Percentiles rank a stretch among this genome's conserved stretches.
phyloP scores from a whole-genome alignment of 2,888 invertebrate genomes.

The Thyatira batis region DNA sequence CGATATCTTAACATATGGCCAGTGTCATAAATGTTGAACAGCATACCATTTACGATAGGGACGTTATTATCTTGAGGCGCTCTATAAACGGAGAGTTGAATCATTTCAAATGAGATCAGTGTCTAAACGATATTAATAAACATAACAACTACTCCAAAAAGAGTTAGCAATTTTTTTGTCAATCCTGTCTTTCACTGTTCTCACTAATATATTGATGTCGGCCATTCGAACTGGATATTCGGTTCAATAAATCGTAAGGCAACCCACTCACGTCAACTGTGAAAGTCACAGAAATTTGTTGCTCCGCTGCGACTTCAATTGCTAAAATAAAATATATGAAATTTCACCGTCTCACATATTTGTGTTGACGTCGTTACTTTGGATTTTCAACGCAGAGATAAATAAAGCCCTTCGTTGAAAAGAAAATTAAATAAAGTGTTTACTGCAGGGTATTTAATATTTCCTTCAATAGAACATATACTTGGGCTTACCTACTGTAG shows the following conservation, averaged over 20 bases:
- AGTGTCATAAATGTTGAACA: constrained; percentile 25
- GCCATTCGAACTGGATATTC: background rate
- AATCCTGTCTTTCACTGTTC: background rate
- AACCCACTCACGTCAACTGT: constrained; percentile 2
- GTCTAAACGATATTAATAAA: constrained; percentile 20
- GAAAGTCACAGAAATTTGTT: constrained; percentile 3
- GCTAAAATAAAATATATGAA: background rate
- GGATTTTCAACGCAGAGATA: background rate
- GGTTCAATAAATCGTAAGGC: constrained; percentile 1
- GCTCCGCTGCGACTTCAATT: background rate
- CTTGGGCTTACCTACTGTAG: too few relatives aligned
- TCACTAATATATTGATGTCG: background rate
- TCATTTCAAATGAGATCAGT: constrained; percentile 65
- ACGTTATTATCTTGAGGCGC: constrained; percentile 27
- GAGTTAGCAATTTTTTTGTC: background rate
- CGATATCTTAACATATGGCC: constrained; percentile 23
- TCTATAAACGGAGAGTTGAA: constrained; percentile 54
- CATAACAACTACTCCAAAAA: background rate
- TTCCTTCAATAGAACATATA: too few relatives aligned
- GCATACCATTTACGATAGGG: constrained; percentile 34
- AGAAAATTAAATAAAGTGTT: background rate
- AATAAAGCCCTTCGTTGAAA: background rate
- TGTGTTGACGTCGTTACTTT: background rate
- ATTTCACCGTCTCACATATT: background rate
- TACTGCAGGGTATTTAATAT: too few relatives aligned